A percentile compares a stretch with the other conserved stretches of the same genome.
Evolutionary conservation across 1,140 invertebrate species (phyloP).

Genomic region (Chymomyza costata): DNA sequence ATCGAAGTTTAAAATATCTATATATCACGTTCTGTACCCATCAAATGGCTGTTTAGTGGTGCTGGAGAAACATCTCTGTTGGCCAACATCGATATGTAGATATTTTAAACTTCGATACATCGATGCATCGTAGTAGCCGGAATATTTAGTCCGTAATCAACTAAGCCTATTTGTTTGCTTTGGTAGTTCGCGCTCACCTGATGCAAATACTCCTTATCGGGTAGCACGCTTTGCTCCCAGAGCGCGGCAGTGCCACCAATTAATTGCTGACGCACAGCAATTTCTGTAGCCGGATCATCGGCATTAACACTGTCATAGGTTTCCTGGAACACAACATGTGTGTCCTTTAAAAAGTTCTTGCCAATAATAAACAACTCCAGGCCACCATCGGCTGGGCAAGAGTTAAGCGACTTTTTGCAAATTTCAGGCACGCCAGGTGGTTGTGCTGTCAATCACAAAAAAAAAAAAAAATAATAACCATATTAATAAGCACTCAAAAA

Average conservation of each 20-base stretch:
- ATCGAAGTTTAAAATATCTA: too few relatives aligned
- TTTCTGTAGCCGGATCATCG: slow-evolving; percentile 59
- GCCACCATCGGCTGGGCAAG: slow-evolving; percentile 87
- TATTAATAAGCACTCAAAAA: background rate
- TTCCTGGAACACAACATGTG: slow-evolving; percentile 89
- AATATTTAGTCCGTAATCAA: too few relatives aligned
- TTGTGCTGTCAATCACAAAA: slow-evolving; percentile 83
- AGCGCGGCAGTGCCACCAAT: slow-evolving; percentile 74
- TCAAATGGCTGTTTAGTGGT: too few relatives aligned
- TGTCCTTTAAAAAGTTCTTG: slow-evolving; percentile 97
- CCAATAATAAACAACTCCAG: slow-evolving; percentile 95
- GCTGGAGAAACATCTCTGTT: too few relatives aligned
- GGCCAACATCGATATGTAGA: too few relatives aligned
- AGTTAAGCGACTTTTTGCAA: slow-evolving; percentile 91
- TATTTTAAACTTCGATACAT: too few relatives aligned
- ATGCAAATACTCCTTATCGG: slow-evolving; percentile 90
- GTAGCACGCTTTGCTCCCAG: slow-evolving; percentile 86
- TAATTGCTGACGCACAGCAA: slow-evolving; percentile 51
- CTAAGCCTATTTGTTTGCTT: too few relatives aligned
- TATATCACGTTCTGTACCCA: too few relatives aligned
- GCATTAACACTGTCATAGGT: slow-evolving; percentile 74
- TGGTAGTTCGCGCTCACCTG: slow-evolving; percentile 77
- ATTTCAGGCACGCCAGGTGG: slow-evolving; percentile 97
- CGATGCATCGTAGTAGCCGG: too few relatives aligned
- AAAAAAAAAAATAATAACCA: background rate